A percentile compares a stretch with the other conserved stretches of the same genome.
These are phyloP conservation scores for Eristalinus aeneus DNA, from an alignment of 2,888 invertebrate genomes.

Conservation along the genomic window DNA sequence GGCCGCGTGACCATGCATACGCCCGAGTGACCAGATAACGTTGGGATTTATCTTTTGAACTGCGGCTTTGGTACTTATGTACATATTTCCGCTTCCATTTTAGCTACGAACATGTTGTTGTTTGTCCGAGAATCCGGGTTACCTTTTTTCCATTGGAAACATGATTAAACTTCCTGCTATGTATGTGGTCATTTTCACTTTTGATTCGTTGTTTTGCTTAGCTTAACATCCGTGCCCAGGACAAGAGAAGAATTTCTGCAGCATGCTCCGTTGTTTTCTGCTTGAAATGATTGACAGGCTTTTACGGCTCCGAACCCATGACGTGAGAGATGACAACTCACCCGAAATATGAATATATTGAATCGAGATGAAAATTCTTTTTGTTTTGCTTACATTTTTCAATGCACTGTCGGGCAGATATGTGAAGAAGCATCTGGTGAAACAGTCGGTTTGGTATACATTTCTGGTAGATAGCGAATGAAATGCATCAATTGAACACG, in stretches of 20 bases:
- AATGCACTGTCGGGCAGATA: not conserved
- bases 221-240: not conserved
- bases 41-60: conserved; percentile 52
- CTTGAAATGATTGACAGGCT: not conserved
- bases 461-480: not conserved
- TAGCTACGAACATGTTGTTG: conserved; percentile 25
- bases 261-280: not conserved
- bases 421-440: not conserved
- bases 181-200: conserved; percentile 28
- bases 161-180: conserved; percentile 60
- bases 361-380: not conserved
- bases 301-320: not conserved
- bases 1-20: conserved; percentile 55
- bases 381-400: not conserved
- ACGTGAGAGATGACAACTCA: not conserved
- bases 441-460: too few relatives aligned
- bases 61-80: conserved; percentile 37
- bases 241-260: not conserved
- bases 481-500: not conserved
- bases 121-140: conserved; percentile 13
- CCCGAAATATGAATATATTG: not conserved
- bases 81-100: conserved; percentile 38
- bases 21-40: conserved; percentile 61
- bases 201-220: conserved; percentile 7
- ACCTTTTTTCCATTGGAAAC: conserved; percentile 29